phyloP scores from a whole-genome alignment of 1,140 invertebrate genomes.

The Episyrphus balteatus region DNA sequence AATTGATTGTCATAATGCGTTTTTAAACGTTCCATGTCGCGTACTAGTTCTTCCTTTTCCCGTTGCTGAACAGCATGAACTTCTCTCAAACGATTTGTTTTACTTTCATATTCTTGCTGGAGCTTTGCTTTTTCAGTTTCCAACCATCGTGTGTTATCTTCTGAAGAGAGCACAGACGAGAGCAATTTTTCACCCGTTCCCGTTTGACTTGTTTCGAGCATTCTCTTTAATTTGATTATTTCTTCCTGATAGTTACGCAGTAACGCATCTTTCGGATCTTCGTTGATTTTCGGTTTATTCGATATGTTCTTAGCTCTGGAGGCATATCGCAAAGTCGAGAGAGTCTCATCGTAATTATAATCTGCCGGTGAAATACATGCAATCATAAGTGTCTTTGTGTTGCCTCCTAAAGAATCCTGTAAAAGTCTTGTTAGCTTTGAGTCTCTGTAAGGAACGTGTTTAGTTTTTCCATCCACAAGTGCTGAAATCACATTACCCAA shows the following conservation, averaged over 20 bases:
- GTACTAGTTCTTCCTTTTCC: conserved; percentile 38
- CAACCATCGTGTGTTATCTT: conserved; percentile 1
- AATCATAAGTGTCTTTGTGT: conserved; percentile 90
- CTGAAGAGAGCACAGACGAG: neutral
- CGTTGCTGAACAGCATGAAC: conserved; percentile 38
- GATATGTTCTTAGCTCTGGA: conserved; percentile 88
- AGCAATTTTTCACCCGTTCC: no score
- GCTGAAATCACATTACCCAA: conserved; percentile 92
- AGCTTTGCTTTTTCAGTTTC: conserved; percentile 22
- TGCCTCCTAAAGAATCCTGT: conserved; percentile 84
- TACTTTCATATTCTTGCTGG: conserved; percentile 33
- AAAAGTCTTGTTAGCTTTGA: conserved; percentile 85
- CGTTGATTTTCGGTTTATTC: conserved; percentile 86
- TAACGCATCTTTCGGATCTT: conserved; percentile 86
- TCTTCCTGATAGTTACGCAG: conserved; percentile 81
- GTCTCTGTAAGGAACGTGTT: conserved; percentile 86
- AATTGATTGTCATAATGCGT: conserved; percentile 8
- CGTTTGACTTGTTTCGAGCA: conserved; percentile 43
- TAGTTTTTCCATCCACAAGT: conserved; percentile 77
- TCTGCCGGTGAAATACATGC: conserved; percentile 83
- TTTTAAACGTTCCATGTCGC: conserved; percentile 32
- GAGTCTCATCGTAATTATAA: conserved; percentile 82
- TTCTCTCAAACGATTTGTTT: conserved; percentile 38
- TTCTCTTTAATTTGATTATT: conserved; percentile 59
- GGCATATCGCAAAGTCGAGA: conserved; percentile 79